Evolutionary conservation across 92 coral and sea anemone species (phyloP).

Genomic region (Galaxea fascicularis): DNA sequence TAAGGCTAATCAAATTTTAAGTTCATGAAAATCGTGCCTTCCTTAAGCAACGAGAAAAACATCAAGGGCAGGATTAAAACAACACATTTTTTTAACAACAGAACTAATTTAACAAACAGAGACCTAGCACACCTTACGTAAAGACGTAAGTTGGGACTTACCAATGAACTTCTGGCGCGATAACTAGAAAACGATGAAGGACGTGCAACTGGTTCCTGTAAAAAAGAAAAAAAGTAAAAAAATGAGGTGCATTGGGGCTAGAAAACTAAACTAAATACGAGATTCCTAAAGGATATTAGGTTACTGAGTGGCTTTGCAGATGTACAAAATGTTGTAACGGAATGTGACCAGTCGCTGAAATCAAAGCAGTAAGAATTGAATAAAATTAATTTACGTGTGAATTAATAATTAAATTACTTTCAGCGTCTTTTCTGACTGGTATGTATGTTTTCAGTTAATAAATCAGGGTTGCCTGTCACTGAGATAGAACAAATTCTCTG

Average conservation of each 20-base stretch:
- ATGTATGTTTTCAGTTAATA: no score
- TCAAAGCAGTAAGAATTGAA: no score
- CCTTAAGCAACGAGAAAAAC: neutral
- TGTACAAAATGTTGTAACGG: no score
- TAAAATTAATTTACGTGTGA: no score
- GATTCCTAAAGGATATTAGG: no score
- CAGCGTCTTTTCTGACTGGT: no score
- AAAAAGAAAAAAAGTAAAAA: neutral
- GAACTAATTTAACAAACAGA: neutral
- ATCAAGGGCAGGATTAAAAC: neutral
- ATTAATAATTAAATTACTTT: no score
- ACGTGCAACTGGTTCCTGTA: slow-evolving; percentile 72
- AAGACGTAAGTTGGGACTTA: slow-evolving; percentile 40
- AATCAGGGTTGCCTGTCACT: no score
- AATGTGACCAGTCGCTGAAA: no score
- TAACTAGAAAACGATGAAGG: slow-evolving; percentile 78
- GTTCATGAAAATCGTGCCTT: neutral
- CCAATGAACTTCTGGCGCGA: slow-evolving; percentile 86
- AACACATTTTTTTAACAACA: neutral
- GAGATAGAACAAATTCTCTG: no score
- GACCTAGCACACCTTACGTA: neutral
- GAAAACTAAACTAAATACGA: neutral
- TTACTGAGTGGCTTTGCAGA: no score
- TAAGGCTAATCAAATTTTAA: no score
- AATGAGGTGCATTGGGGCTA: neutral